Conservation (phyloP, 1,140 invertebrate species). For the Ctenoplectra terminalis region DNA sequence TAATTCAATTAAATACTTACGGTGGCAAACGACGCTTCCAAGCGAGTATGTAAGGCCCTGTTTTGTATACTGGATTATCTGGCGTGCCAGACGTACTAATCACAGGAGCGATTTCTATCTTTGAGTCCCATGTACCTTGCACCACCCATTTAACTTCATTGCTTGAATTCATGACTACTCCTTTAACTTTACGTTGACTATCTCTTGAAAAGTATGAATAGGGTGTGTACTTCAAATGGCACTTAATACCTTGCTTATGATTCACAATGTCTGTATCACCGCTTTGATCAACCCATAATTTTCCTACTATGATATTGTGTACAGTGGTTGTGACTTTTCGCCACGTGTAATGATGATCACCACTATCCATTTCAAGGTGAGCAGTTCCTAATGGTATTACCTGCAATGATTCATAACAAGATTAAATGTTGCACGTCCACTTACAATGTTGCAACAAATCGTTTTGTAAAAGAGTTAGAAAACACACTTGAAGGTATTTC, state of each 20-base stretch:
- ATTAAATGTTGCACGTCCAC: neutral
- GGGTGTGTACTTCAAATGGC: constrained; percentile 97
- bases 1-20: constrained; percentile 83
- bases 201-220: constrained; percentile 99
- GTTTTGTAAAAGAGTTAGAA: neutral
- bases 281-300: constrained; percentile 99
- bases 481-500: constrained; percentile 93
- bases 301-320: constrained; percentile 99
- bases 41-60: constrained; percentile 90
- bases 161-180: constrained; percentile 87
- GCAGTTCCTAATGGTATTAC: constrained; percentile 95
- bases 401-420: constrained; percentile 70
- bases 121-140: constrained; percentile 97
- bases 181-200: constrained; percentile 94
- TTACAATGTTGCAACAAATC: neutral
- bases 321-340: constrained; percentile 99
- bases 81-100: constrained; percentile 87
- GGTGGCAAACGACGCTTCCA: constrained; percentile 93
- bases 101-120: constrained; percentile 97
- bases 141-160: constrained; percentile 91
- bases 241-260: constrained; percentile 94
- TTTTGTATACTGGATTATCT: constrained; percentile 96
- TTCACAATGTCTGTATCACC: constrained; percentile 99
- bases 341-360: constrained; percentile 97
- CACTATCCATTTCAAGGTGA: constrained; percentile 89